These are phyloP conservation scores for Parapsyche elsis DNA, from an alignment of 1,140 invertebrate genomes.

Conservation along the genomic window DNA sequence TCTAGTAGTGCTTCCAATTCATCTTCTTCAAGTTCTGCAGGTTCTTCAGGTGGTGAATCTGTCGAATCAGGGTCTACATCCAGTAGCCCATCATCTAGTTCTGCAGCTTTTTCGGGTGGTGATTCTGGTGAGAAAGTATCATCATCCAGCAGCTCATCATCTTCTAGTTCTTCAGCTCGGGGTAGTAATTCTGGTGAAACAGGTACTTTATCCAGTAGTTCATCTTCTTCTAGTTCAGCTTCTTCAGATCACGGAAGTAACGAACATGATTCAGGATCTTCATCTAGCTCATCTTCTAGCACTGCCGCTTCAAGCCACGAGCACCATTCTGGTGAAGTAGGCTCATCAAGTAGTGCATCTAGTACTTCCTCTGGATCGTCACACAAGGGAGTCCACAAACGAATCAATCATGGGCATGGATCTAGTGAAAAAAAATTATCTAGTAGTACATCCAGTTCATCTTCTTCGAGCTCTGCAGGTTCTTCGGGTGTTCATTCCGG, in stretches of 20 bases:
- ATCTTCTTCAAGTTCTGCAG: background rate
- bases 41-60: background rate
- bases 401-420: background rate
- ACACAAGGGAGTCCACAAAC: background rate
- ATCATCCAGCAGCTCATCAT: background rate
- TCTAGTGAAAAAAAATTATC: background rate
- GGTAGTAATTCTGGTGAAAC: background rate
- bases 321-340: background rate
- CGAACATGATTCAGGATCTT: background rate
- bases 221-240: background rate
- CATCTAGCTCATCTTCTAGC: background rate
- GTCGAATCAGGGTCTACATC: background rate
- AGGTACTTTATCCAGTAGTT: background rate
- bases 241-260: background rate
- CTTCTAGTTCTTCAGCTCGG: background rate
- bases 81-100: background rate
- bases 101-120: no score
- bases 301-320: background rate
- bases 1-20: background rate
- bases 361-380: background rate
- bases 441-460: background rate
- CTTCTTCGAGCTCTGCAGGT: background rate
- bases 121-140: background rate
- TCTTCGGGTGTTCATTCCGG: background rate
- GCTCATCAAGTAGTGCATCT: no score